Base-by-base conservation (phyloP, 2,888 invertebrate genomes). In the Eristalinus aeneus region DNA sequence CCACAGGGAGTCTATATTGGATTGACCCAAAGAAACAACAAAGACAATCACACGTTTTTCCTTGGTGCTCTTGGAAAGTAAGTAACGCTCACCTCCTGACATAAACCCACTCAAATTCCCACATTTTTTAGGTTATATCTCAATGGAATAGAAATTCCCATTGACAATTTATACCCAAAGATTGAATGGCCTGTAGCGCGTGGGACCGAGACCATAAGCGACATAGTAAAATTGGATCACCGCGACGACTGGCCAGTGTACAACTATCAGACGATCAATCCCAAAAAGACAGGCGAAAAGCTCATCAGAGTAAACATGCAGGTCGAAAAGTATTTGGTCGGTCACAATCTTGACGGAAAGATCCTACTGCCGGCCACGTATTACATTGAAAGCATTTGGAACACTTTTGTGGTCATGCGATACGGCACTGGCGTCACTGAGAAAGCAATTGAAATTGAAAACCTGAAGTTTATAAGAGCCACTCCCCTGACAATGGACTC, bases 201-300 rank as follows among this genome's bases (percentile, higher is more conserved):
- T 67, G 96, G 96, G 1, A 98, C 98, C 0, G 96, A 96, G 0
- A 96, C 96, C 95, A 93, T 98, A 60, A 94, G 97, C 0, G 96
- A 97, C 9, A 92, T 96, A 6, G 94, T 98, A 9, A 94, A 94
- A 88, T 98, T 98, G 98, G 96, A 98, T 88, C 98, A 98, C 89
- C 93, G 94, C 5, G 94, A 95, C 76, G 94, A 95, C 73, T 96
- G 96, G 95, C 95, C 94, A 88, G 95, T 96, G 1, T 94, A 94
- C 1, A 93, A 94, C 32, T 95, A 94, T 90, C 93, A 93, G 82
- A 94, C 94, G 63, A 94, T 94, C 89, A 94, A 94, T 88, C 94
- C 94, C 90, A 94, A 94, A 89, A 94, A 94, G 88, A 94, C 94
- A 34, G 95, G 95, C 0, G 95, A 95, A 89, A 92, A 95, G 68